Evolutionary conservation across 2,888 invertebrate genomes (phyloP).

Genomic region (Lepetodrilus schrolli): DNA sequence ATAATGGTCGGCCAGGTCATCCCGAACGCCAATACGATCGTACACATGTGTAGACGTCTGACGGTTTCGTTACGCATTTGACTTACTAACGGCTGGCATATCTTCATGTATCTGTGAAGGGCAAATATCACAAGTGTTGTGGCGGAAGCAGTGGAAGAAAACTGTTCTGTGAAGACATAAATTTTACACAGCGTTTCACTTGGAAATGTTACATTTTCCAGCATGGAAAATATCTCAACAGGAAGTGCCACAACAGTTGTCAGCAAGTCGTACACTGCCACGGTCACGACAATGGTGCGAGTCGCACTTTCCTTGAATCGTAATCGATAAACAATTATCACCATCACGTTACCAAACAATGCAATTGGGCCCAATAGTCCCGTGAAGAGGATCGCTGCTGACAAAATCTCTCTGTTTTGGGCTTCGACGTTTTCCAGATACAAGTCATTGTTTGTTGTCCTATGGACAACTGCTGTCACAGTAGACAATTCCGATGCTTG

Average conservation of each 20-base stretch:
- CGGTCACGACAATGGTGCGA: background rate
- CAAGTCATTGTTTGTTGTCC: too few relatives aligned
- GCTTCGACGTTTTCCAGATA: background rate
- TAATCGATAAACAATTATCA: background rate
- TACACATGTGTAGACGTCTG: background rate
- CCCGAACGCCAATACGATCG: background rate
- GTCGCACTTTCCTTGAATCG: slow-evolving; percentile 19
- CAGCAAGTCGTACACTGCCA: background rate
- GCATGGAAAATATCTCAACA: background rate
- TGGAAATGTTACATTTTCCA: slow-evolving; percentile 9
- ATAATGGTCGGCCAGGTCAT: background rate
- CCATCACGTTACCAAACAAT: background rate
- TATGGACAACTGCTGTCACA: too few relatives aligned
- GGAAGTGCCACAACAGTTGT: background rate
- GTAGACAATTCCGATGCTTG: too few relatives aligned
- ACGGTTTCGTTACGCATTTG: background rate
- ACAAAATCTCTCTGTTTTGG: background rate
- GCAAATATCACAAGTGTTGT: background rate
- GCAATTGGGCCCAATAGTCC: background rate
- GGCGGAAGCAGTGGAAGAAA: slow-evolving; percentile 16
- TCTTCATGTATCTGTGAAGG: slow-evolving; percentile 9
- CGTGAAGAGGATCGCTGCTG: slow-evolving; percentile 3
- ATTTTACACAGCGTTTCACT: background rate
- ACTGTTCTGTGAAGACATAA: slow-evolving; percentile 8
- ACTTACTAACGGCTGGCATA: background rate